Percentiles rank a stretch among this genome's conserved stretches.
phyloP scores from a whole-genome alignment of 1,140 invertebrate genomes.

The Odontomachus brunneus region DNA sequence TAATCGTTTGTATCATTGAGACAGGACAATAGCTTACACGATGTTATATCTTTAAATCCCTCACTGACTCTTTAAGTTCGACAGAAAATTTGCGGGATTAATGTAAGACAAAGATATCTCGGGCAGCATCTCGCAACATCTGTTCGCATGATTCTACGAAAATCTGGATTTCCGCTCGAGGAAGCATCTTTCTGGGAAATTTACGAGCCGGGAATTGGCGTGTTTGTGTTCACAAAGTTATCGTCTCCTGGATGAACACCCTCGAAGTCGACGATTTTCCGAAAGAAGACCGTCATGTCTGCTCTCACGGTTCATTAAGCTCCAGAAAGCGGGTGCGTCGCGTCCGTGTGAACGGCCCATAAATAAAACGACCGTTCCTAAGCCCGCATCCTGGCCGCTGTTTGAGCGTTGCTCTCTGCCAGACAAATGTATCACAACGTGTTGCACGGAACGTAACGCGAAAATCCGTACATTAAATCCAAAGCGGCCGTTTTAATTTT shows the following conservation, averaged over 20 bases:
- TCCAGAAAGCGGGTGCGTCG: slow-evolving; percentile 37
- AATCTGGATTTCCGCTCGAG: slow-evolving; percentile 48
- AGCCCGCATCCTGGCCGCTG: slow-evolving; percentile 66
- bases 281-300: slow-evolving; percentile 12
- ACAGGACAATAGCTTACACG: no score
- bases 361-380: slow-evolving; percentile 64
- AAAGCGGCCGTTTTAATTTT: slow-evolving; percentile 21
- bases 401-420: slow-evolving; percentile 15
- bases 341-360: slow-evolving; percentile 58
- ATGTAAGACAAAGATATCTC: no score
- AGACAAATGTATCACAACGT: slow-evolving; percentile 17
- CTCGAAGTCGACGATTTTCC: slow-evolving; percentile 12
- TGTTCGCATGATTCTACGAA: not conserved
- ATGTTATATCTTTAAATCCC: no score
- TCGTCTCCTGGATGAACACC: not conserved
- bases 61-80: no score
- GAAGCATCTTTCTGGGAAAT: not conserved
- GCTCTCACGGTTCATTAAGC: slow-evolving; percentile 70
- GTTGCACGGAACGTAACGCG: slow-evolving; percentile 5
- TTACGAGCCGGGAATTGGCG: not conserved
- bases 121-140: slow-evolving; percentile 20
- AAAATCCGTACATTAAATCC: slow-evolving; percentile 16
- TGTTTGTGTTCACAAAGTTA: not conserved
- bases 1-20: no score
- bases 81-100: no score